phyloP scores from a whole-genome alignment of 2,113 vertebrate genomes.

The Smithornis capensis region DNA sequence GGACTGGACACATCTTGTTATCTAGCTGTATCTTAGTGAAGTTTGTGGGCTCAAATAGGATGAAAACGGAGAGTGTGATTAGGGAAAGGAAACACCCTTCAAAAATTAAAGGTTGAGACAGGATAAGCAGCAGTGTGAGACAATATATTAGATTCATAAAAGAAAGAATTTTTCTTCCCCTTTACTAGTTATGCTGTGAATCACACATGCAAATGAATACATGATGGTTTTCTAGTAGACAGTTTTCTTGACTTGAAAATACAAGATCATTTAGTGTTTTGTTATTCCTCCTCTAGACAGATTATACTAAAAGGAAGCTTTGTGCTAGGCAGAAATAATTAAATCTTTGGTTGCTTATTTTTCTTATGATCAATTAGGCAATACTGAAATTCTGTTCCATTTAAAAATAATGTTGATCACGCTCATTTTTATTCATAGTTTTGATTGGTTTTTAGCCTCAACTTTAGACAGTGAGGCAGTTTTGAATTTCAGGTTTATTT shows the following conservation, averaged over 20 bases:
- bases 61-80: not conserved
- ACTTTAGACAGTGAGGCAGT: not conserved
- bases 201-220: not conserved
- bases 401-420: not conserved
- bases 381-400: not conserved
- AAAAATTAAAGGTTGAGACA: not conserved
- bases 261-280: not conserved
- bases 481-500: not conserved
- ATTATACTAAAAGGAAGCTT: not conserved
- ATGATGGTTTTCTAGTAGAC: not conserved
- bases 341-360: not conserved
- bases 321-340: not conserved
- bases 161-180: not conserved
- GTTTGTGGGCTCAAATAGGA: not conserved
- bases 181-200: not conserved
- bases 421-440: not conserved
- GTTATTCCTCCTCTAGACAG: not conserved
- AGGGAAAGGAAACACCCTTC: not conserved
- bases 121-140: not conserved
- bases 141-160: not conserved
- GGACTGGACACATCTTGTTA: not conserved
- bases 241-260: not conserved
- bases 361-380: not conserved
- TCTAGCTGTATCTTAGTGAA: not conserved
- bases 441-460: not conserved